Evolutionary conservation across 1,140 invertebrate species (phyloP).

Genomic region (Globodera ellingtonae): DNA sequence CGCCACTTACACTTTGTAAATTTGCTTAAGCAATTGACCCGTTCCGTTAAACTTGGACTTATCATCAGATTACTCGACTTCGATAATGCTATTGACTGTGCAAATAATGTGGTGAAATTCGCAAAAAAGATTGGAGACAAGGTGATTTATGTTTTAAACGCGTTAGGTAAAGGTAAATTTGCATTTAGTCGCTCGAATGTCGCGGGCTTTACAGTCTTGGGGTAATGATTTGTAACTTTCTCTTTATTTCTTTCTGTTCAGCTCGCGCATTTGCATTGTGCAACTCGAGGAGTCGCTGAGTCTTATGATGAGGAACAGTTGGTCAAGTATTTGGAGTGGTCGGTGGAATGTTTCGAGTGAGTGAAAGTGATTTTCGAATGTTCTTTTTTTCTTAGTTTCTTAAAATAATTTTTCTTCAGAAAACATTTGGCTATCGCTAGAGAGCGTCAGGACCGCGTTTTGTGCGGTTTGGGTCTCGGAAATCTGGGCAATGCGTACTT

Average conservation of each 20-base stretch:
- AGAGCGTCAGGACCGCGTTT: conserved; percentile 1
- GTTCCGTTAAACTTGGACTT: not conserved
- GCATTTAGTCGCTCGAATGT: conserved; percentile 11
- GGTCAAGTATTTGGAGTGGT: conserved; percentile 1
- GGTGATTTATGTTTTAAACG: not conserved
- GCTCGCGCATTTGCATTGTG: conserved; percentile 22
- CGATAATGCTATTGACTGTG: conserved; percentile 19
- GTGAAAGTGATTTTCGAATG: not conserved
- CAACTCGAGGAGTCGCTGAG: not conserved
- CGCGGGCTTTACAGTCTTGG: conserved; percentile 18
- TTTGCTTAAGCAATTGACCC: not conserved
- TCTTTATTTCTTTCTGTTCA: not conserved
- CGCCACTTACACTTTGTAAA: conserved; percentile 14
- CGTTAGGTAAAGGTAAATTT: not conserved
- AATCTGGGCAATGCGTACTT: conserved; percentile 23
- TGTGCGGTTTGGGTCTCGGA: conserved; percentile 7
- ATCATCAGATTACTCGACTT: conserved; percentile 12
- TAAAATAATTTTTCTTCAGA: not conserved
- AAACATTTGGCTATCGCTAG: conserved; percentile 9
- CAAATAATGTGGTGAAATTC: conserved; percentile 12
- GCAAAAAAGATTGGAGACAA: conserved; percentile 16
- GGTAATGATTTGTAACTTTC: not conserved
- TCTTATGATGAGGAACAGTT: not conserved
- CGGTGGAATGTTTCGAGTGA: conserved; percentile 19
- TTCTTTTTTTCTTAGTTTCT: not conserved